Evolutionary conservation across 2,888 invertebrate species (phyloP), one percentile per base, ranked within the genome.

Genomic region (Drosophila anomalata): DNA sequence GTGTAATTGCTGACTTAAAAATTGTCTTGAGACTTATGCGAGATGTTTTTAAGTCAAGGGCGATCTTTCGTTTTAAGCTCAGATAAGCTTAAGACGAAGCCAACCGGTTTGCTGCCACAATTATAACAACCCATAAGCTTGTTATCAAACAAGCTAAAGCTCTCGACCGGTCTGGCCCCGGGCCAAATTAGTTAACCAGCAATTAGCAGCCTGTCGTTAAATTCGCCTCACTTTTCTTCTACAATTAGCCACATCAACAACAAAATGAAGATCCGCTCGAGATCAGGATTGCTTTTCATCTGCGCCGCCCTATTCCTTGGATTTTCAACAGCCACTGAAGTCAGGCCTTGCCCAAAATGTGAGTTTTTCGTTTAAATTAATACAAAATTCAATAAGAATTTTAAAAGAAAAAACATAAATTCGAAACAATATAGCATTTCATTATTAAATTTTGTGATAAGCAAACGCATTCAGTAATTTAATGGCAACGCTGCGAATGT

Each of bases 331-430:
- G 83, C 88, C 51, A 88, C 90, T 9, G 84, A 83, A 36, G 85
- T 90, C 17, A 79, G 66, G 67, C 79, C 78, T 3, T 90, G 90
- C 58, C 87, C 88, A 4, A 87, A 89, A 65, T 86, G 90, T 90
- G 77, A 87, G 88, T 76, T 11, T 11, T 24, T 3, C 3, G 22
- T 4, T 4, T 0, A 29, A 26, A 14, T 29, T 11, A 12, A 39
- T 12, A 36, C 8, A 12, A 11, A 9, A 52, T 2, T 29, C 3
- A 3, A 9, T 29, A 17, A 41, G 2, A 33, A 12, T 11, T 11
- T 31, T 12, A 12, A 24, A 24, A 3, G 22, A 3, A 22, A 24
- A 29, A 8, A 29, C 1, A 1, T 29, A 8, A 29, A 5, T 24
- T 6, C 24, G 5, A 24, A 24, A 24, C 3, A 22, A 22, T 22